Percentiles rank a stretch among this genome's conserved stretches.
These are phyloP conservation scores for Drosophila oshimai DNA, from an alignment of 1,140 invertebrate genomes.

Conservation along the genomic window DNA sequence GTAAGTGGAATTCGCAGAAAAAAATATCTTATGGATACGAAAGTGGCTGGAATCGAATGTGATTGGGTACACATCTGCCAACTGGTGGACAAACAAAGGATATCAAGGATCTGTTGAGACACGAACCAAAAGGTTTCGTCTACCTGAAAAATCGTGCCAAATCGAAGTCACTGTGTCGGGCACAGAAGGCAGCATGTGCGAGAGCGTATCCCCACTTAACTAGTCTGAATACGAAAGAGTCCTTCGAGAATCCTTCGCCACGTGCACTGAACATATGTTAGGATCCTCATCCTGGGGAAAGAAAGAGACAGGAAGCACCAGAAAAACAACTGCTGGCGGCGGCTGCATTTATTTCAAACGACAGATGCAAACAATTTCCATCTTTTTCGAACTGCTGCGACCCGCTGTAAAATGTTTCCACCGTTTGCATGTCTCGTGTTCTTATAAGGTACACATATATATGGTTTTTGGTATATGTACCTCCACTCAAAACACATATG, in stretches of 20 bases:
- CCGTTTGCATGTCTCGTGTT: conserved; percentile 23
- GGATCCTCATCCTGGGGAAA: conserved; percentile 5
- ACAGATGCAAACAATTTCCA: conserved; percentile 48
- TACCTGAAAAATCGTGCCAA: conserved; percentile 51
- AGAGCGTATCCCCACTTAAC: conserved; percentile 23
- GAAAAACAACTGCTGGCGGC: conserved; percentile 18
- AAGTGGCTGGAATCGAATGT: background rate
- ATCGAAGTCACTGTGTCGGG: conserved; percentile 26
- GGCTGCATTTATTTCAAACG: conserved; percentile 26
- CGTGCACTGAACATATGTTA: conserved; percentile 48
- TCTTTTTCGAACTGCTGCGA: conserved; percentile 1
- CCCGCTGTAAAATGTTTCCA: conserved; percentile 27
- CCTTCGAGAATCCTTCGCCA: conserved; percentile 34
- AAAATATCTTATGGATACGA: background rate
- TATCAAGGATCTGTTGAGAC: conserved; percentile 19
- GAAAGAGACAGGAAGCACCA: background rate
- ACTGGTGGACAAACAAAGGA: background rate
- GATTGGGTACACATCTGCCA: conserved; percentile 16
- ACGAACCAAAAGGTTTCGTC: conserved; percentile 34
- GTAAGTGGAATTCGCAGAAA: conserved; percentile 2
- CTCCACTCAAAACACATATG: conserved; percentile 2
- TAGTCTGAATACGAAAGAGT: background rate
- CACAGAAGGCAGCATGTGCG: conserved; percentile 19
- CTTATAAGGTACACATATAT: conserved; percentile 4
- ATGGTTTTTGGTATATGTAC: background rate